phyloP scores from a whole-genome alignment of 2,113 vertebrate genomes.

The Nanger granti region DNA sequence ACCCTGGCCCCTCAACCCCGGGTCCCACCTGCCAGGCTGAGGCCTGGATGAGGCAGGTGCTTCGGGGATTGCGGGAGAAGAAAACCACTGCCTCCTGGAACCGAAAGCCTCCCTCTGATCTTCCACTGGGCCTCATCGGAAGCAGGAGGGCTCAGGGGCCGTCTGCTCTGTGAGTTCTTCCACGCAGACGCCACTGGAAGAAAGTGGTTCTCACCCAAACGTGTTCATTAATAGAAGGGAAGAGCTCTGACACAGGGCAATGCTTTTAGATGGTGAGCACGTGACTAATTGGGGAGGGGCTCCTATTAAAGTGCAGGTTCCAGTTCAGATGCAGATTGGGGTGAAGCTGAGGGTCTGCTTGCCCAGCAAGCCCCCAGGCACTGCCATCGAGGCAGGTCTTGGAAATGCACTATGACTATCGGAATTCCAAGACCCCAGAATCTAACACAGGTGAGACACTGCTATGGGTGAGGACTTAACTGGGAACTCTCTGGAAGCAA shows the following conservation, averaged over 20 bases:
- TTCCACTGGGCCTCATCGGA: fast-evolving
- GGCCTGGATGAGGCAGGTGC: fast-evolving
- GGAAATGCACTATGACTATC: not conserved
- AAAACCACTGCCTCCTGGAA: not conserved
- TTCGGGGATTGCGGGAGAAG: not conserved
- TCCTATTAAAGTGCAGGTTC: not conserved
- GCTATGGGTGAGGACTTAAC: not conserved
- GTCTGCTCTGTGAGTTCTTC: not conserved
- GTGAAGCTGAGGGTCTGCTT: not conserved
- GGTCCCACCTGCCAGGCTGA: not conserved
- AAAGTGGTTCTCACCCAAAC: not conserved
- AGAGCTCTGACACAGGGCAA: not conserved
- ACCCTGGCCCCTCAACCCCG: not conserved
- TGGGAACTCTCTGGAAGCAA: not conserved
- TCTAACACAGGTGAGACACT: not conserved
- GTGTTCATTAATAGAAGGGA: not conserved
- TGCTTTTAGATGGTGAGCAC: not conserved
- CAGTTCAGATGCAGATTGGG: not conserved
- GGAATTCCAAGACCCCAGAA: no score
- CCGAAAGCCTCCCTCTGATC: not conserved
- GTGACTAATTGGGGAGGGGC: not conserved
- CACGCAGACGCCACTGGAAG: not conserved
- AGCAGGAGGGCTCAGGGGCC: not conserved
- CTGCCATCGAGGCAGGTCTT: no score
- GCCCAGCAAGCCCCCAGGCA: not conserved